Evolutionary conservation across 2,888 invertebrate species (phyloP), one percentile per base, ranked within the genome.

Genomic region (Macropis europaea): DNA sequence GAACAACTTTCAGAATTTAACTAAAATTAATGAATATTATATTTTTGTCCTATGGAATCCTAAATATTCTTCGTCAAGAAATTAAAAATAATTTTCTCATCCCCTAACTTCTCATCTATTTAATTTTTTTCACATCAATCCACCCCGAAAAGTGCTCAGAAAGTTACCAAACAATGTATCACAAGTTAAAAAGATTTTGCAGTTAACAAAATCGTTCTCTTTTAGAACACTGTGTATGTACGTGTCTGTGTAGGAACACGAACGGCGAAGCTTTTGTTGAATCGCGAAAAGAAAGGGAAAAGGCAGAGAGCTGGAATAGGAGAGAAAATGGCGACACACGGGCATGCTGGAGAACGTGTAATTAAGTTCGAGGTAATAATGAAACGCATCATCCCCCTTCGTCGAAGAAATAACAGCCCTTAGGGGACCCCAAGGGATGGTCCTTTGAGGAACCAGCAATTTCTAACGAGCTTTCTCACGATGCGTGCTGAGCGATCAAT

Each of bases 381-480:
- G 77, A 81, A 81, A 79, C 75, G 81, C 79, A 73, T 81, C 81
- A 79, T 75, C 53, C 79, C 75, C 82, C 45, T 48, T 45, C 47
- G 70, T 17, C 48, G 32, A 56, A 66, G 77, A 73, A 81, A 77
- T 76, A 73, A 68, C 71, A 67, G 61, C 80, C 72, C 66, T 68
- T 50, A 15, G 15, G 63, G 47, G 34, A 13, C 43, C 69, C 52
- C 6, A 43, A 47, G 73, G 72, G 60, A 73, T 47, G 59, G 40
- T 59, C 68, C 62, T 71, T 73, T 61, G 75, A 69, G 61, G 50
- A 67, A 60, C 64, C 57, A 62, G 77, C 74, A 80, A 79, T 70
- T 73, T 60, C 68, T 79, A 85, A 87, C 87, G 84, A 82, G 79
- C 84, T 82, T 87, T 87, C 87, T 84, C 87, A 87, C 86, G 86